Evolutionary conservation across 2,888 invertebrate species (phyloP).

Genomic region (Caenorhabditis japonica): DNA sequence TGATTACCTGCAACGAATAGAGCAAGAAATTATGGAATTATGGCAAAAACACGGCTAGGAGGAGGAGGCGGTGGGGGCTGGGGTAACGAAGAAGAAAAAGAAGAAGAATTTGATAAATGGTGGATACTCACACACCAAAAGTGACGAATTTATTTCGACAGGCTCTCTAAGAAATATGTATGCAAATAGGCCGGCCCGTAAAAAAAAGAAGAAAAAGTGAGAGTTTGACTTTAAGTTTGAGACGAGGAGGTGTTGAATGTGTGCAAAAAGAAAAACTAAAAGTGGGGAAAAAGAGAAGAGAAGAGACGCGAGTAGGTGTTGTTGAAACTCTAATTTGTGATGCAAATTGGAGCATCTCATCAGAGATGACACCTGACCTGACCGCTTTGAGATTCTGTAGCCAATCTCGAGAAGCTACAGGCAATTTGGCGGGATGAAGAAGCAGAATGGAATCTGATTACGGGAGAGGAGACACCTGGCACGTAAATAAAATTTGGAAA

Average conservation of each 20-base stretch:
- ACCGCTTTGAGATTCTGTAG: too few species aligned
- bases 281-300: constrained; percentile 8
- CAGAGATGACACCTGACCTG: constrained; percentile 26
- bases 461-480: too few species aligned
- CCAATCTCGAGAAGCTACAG: too few species aligned
- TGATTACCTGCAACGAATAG: constrained; percentile 49
- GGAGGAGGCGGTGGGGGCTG: neutral
- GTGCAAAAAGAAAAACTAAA: constrained; percentile 8
- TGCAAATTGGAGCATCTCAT: constrained; percentile 42
- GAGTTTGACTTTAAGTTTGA: neutral
- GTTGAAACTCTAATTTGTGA: constrained; percentile 30
- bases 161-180: too few species aligned
- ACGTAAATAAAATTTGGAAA: too few species aligned
- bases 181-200: too few species aligned
- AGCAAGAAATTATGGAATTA: neutral
- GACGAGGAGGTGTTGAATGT: constrained; percentile 12
- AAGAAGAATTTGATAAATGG: constrained; percentile 33
- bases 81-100: too few species aligned
- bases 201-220: too few species aligned
- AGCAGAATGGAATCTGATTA: too few species aligned
- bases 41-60: neutral
- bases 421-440: too few species aligned
- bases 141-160: constrained; percentile 51
- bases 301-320: constrained; percentile 24
- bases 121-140: constrained; percentile 35